Conservation (phyloP, 2,113 vertebrate genomes). For the Sprattus sprattus region DNA sequence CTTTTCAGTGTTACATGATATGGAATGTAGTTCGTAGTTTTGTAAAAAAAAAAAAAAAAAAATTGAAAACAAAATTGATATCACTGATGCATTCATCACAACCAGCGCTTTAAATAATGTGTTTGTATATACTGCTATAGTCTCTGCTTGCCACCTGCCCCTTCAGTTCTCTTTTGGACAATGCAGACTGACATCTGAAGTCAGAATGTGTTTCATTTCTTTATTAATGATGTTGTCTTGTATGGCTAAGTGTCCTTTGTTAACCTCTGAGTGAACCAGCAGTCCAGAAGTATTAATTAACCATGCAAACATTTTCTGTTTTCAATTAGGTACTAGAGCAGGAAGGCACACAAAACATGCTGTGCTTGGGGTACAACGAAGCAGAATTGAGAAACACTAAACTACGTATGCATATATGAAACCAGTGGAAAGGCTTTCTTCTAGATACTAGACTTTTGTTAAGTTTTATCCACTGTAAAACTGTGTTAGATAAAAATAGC, state of each 20-base stretch:
- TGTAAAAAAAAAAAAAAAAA: too few relatives aligned
- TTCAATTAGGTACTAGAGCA: background rate
- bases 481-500: too few relatives aligned
- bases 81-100: background rate
- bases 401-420: background rate
- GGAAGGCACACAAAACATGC: background rate
- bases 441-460: too few relatives aligned
- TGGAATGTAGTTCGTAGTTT: background rate
- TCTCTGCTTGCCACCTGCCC: slow-evolving; percentile 59
- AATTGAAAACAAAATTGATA: slow-evolving; percentile 37
- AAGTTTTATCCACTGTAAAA: too few relatives aligned
- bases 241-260: too few relatives aligned
- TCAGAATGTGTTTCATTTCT: slow-evolving; percentile 39
- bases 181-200: slow-evolving; percentile 54
- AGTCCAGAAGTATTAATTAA: too few relatives aligned
- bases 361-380: background rate
- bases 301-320: background rate
- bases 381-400: background rate
- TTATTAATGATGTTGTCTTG: background rate
- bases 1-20: too few relatives aligned
- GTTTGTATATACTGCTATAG: slow-evolving; percentile 47
- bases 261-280: background rate
- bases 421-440: too few relatives aligned
- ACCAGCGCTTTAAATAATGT: slow-evolving; percentile 48
- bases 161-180: slow-evolving; percentile 36